A percentile compares a stretch with the other conserved stretches of the same genome.
Evolutionary conservation across 2,797 vertebrate species (phyloP).

Genomic region (Semotilus atromaculatus): DNA sequence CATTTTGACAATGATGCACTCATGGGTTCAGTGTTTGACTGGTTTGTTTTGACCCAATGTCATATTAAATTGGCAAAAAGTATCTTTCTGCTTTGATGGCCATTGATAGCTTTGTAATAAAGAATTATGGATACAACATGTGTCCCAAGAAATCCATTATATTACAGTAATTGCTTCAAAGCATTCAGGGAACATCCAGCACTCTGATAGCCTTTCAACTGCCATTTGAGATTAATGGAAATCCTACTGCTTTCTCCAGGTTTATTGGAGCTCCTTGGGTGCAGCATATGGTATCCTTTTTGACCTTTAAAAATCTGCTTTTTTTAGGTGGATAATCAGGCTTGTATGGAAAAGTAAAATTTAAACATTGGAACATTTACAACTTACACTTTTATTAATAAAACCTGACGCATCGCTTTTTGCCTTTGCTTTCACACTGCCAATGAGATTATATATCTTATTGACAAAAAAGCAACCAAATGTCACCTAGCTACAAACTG

Average conservation of each 20-base stretch:
- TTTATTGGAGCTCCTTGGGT: not conserved
- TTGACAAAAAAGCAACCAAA: constrained; percentile 53
- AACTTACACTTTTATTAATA: not conserved
- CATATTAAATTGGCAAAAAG: not conserved
- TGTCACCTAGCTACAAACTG: constrained; percentile 63
- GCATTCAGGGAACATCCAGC: not conserved
- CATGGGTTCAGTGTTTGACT: not conserved
- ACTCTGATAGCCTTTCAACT: not conserved
- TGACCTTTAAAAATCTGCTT: constrained; percentile 6
- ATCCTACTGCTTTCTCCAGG: not conserved
- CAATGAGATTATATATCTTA: constrained; percentile 57
- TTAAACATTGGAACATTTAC: not conserved
- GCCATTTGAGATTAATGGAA: constrained; percentile 12
- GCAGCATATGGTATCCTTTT: not conserved
- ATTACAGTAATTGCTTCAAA: not conserved
- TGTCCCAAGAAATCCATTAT: not conserved
- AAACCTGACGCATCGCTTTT: not conserved
- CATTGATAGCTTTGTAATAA: not conserved
- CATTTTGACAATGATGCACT: not conserved
- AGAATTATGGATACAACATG: not conserved
- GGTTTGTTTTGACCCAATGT: not conserved
- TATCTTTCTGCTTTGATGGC: not conserved
- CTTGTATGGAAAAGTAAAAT: not conserved
- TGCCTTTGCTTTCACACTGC: constrained; percentile 1
- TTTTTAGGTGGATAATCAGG: not conserved